These are phyloP conservation scores for Mionectes macconnelli DNA, from an alignment of 2,113 vertebrate species.

Conservation along the genomic window DNA sequence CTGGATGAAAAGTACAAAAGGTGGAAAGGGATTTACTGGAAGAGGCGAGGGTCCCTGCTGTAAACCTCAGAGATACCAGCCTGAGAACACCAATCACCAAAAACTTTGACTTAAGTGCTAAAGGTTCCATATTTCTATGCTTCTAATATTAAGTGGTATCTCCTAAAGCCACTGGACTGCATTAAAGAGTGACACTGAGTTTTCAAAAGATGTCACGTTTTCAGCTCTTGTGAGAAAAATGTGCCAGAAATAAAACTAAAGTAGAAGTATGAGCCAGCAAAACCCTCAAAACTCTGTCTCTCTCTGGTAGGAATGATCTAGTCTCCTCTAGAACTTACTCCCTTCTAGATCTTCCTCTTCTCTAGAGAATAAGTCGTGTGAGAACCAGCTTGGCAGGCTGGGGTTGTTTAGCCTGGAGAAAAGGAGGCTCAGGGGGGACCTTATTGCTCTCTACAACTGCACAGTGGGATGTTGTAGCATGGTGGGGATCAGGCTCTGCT, in stretches of 20 bases:
- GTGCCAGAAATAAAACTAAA: background rate
- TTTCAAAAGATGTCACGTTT: background rate
- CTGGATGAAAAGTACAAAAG: background rate
- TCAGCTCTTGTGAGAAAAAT: background rate
- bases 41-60: background rate
- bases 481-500: background rate
- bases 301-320: background rate
- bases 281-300: background rate
- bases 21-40: background rate
- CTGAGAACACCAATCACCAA: background rate
- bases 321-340: no score
- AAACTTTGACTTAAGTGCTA: background rate
- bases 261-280: accelerated
- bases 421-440: background rate
- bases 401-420: background rate
- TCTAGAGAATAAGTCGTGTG: background rate
- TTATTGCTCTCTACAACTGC: background rate
- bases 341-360: background rate
- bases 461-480: background rate
- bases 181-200: background rate
- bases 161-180: background rate
- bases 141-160: background rate
- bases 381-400: background rate
- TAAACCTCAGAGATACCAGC: background rate
- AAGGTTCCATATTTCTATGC: background rate